Conservation (phyloP, 1,140 invertebrate species). For the Cylas formicarius region DNA sequence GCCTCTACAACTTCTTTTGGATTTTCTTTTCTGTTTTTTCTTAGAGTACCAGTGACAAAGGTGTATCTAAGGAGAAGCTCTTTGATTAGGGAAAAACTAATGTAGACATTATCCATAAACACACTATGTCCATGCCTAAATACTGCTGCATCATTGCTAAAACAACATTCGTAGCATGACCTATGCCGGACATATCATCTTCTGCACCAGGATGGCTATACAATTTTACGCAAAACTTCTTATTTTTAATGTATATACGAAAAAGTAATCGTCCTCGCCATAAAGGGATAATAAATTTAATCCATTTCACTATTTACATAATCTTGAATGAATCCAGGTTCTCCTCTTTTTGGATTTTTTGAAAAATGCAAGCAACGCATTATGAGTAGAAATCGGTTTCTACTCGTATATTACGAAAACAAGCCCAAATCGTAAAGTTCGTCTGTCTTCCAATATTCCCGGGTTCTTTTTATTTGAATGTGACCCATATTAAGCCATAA, state of each 20-base stretch:
- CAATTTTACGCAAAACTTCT: constrained; percentile 31
- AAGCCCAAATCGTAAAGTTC: too few relatives aligned
- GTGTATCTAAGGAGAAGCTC: constrained; percentile 14
- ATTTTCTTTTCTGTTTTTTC: constrained; percentile 19
- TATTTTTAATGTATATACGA: constrained; percentile 37
- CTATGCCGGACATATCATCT: constrained; percentile 15
- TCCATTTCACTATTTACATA: too few relatives aligned
- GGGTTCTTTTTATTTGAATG: too few relatives aligned
- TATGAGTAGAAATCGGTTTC: too few relatives aligned
- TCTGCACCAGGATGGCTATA: constrained; percentile 22
- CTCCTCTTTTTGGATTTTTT: too few relatives aligned
- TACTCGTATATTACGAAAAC: too few relatives aligned
- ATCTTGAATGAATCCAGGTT: too few relatives aligned
- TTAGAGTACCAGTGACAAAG: constrained; percentile 35
- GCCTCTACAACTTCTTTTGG: constrained; percentile 16
- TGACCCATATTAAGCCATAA: too few relatives aligned
- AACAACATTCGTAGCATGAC: constrained; percentile 21
- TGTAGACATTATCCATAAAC: constrained; percentile 11
- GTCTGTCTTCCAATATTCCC: too few relatives aligned
- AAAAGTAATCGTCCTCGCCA: constrained; percentile 36
- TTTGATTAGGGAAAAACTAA: constrained; percentile 1
- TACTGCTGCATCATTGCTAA: constrained; percentile 22
- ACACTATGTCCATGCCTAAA: constrained; percentile 23
- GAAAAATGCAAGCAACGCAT: too few relatives aligned
- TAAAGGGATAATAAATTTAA: constrained; percentile 30